Evolutionary conservation across 2,113 vertebrate genomes (phyloP).

Genomic region (Nymphicus hollandicus): DNA sequence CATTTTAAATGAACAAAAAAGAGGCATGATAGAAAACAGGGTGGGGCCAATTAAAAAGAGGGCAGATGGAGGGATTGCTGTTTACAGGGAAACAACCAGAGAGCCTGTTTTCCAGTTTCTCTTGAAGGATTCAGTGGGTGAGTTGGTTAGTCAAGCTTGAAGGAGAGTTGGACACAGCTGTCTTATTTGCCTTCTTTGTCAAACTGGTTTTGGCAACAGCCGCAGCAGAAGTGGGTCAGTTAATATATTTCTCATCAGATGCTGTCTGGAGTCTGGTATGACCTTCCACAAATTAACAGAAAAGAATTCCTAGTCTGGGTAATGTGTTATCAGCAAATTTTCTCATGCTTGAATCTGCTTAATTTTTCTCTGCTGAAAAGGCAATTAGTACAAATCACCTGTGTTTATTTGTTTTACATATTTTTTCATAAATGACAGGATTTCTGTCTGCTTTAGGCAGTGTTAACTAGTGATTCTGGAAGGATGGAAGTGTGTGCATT

Average conservation of each 20-base stretch:
- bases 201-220: background rate
- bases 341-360: background rate
- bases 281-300: background rate
- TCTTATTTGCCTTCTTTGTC: constrained; percentile 2
- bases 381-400: background rate
- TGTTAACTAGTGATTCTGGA: background rate
- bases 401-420: background rate
- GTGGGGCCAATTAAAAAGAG: background rate
- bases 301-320: background rate
- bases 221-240: background rate
- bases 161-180: constrained; percentile 2
- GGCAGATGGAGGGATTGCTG: background rate
- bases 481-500: background rate
- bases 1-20: background rate
- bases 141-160: constrained; percentile 31
- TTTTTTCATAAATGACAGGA: background rate
- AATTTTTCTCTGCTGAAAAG: background rate
- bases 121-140: background rate
- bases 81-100: background rate
- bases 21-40: background rate
- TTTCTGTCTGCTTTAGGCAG: background rate
- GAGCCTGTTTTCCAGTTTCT: background rate
- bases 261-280: background rate
- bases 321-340: background rate
- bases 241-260: background rate